phyloP scores from a whole-genome alignment of 2,888 invertebrate genomes.

The Norana najaformis region DNA sequence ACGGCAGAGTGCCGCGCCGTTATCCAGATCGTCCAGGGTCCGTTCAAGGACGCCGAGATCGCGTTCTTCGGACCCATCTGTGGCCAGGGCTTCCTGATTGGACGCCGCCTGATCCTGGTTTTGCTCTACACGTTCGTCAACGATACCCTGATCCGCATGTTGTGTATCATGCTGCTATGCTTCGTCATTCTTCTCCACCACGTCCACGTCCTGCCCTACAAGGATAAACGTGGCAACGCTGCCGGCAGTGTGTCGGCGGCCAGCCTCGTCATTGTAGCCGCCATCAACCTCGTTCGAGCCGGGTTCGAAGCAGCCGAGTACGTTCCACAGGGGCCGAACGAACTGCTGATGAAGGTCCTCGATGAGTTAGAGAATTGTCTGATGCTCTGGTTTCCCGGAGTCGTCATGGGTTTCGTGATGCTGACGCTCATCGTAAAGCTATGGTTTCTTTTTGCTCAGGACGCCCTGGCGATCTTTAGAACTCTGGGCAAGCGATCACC shows the following conservation, averaged over 20 bases:
- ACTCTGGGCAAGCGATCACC: neutral
- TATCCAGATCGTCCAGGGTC: slow-evolving; percentile 44
- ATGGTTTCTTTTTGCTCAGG: slow-evolving; percentile 19
- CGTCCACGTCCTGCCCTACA: slow-evolving; percentile 45
- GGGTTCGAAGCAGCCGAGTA: slow-evolving; percentile 47
- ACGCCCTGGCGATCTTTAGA: slow-evolving; percentile 18
- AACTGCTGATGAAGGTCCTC: slow-evolving; percentile 42
- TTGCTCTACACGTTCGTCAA: slow-evolving; percentile 45
- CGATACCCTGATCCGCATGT: slow-evolving; percentile 43
- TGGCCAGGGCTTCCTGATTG: slow-evolving; percentile 44
- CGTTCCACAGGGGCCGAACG: slow-evolving; percentile 45
- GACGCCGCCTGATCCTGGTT: slow-evolving; percentile 41
- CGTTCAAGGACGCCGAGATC: slow-evolving; percentile 41
- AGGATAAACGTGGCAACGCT: slow-evolving; percentile 43
- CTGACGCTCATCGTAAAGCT: slow-evolving; percentile 41
- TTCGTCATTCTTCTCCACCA: slow-evolving; percentile 45
- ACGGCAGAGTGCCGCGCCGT: slow-evolving; percentile 40
- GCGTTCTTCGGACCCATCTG: slow-evolving; percentile 41
- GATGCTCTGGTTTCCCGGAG: slow-evolving; percentile 45
- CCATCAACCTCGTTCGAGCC: slow-evolving; percentile 45
- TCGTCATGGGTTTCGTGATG: slow-evolving; percentile 43
- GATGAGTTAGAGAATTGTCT: slow-evolving; percentile 43
- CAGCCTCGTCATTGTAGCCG: slow-evolving; percentile 43
- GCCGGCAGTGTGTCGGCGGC: slow-evolving; percentile 45
- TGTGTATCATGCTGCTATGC: slow-evolving; percentile 45